Conservation (phyloP, 2,888 invertebrate species). For the Venusia cambrica region DNA sequence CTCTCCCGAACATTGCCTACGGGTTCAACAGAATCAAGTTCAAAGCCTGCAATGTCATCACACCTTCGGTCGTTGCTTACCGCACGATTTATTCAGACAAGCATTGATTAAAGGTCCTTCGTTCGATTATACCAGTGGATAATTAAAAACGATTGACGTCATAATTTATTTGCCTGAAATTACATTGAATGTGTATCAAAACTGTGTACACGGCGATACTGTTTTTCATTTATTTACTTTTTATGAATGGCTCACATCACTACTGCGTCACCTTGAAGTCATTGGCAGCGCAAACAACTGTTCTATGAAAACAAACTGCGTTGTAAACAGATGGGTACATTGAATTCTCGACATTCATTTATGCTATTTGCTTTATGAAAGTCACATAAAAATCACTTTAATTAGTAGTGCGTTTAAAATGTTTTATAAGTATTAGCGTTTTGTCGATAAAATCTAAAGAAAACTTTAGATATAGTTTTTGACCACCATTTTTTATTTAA, state of each 20-base stretch:
- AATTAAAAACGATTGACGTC: constrained; percentile 8
- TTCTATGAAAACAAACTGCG: constrained; percentile 21
- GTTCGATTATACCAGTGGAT: constrained; percentile 10
- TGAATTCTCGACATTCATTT: constrained; percentile 14
- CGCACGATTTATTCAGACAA: constrained; percentile 11
- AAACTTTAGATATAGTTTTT: too few relatives aligned
- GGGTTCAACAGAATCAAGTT: constrained; percentile 35
- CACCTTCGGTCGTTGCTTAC: constrained; percentile 28
- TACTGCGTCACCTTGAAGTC: constrained; percentile 40
- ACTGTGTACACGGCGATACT: constrained; percentile 16
- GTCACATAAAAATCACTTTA: constrained; percentile 14
- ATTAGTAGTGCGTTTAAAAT: constrained; percentile 19
- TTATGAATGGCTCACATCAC: constrained; percentile 32
- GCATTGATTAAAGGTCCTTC: too few relatives aligned
- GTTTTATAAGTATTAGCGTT: constrained; percentile 7
- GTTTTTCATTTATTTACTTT: constrained; percentile 34
- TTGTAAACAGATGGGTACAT: constrained; percentile 20
- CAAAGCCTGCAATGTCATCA: constrained; percentile 31
- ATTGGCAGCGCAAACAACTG: constrained; percentile 32
- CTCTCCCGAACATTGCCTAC: constrained; percentile 33
- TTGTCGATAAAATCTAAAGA: constrained; percentile 12
- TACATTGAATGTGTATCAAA: constrained; percentile 4
- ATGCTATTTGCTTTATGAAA: constrained; percentile 19
- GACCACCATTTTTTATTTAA: too few relatives aligned
- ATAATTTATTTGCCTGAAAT: constrained; percentile 11